Conservation (phyloP, 2,888 invertebrate species). For the Therioaphis trifolii region DNA sequence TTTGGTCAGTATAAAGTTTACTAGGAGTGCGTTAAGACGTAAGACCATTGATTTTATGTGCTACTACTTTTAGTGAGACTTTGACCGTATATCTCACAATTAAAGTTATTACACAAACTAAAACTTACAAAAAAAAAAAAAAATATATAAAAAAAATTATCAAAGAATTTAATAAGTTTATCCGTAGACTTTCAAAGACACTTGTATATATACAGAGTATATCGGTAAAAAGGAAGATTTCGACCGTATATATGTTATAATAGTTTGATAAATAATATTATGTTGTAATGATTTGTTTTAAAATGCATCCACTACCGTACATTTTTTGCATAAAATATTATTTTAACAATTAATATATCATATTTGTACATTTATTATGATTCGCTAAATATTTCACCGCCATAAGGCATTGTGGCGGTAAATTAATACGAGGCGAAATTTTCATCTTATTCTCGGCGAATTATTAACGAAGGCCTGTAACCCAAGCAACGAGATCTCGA, state of each 20-base stretch:
- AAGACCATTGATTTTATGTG: slow-evolving; percentile 17
- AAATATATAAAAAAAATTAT: too few relatives aligned
- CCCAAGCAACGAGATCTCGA: slow-evolving; percentile 18
- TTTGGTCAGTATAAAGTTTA: background rate
- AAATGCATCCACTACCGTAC: too few relatives aligned
- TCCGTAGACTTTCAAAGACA: background rate
- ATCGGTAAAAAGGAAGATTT: background rate
- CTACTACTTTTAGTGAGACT: background rate
- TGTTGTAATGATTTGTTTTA: background rate
- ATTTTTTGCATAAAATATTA: too few relatives aligned
- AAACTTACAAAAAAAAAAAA: background rate
- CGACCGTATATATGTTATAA: background rate
- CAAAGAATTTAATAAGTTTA: background rate
- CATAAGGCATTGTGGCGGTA: background rate
- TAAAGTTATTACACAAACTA: slow-evolving; percentile 2
- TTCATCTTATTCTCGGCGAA: slow-evolving; percentile 23
- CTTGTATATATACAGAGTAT: background rate
- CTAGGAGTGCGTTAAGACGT: background rate
- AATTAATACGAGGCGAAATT: slow-evolving; percentile 24
- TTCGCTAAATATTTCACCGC: slow-evolving; percentile 18
- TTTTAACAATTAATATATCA: background rate
- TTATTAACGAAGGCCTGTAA: slow-evolving; percentile 35
- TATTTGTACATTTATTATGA: background rate
- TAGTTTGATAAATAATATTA: background rate
- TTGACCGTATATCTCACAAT: slow-evolving; percentile 9